phyloP scores from a whole-genome alignment of 1,140 invertebrate species.

The Drosophila pachea region DNA sequence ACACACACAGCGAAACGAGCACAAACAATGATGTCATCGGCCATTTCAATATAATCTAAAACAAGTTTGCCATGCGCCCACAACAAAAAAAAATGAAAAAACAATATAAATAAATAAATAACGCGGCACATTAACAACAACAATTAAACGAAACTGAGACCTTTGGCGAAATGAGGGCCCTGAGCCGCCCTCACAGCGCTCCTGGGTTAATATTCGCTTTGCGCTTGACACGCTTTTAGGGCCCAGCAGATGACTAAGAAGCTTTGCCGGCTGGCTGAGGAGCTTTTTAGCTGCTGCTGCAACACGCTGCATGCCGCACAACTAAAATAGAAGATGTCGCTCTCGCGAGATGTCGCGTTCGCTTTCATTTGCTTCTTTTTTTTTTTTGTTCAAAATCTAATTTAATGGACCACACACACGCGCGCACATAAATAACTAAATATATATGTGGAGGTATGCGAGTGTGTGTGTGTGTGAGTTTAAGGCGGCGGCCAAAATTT shows the following conservation, averaged over 20 bases:
- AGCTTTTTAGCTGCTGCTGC: conserved; percentile 31
- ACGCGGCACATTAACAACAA: conserved; percentile 24
- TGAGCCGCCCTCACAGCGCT: conserved; percentile 12
- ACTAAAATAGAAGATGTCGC: conserved; percentile 47
- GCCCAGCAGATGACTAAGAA: conserved; percentile 30
- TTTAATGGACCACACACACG: conserved; percentile 30
- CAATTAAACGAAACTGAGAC: conserved; percentile 30
- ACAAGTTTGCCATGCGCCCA: conserved; percentile 58
- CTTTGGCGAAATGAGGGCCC: conserved; percentile 21
- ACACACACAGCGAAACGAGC: conserved; percentile 42
- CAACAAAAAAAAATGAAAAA: conserved; percentile 28
- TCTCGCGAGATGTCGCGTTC: conserved; percentile 30
- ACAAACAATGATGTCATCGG: conserved; percentile 74
- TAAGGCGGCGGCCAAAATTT: conserved; percentile 31
- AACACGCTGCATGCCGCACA: conserved; percentile 41
- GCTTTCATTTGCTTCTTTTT: conserved; percentile 25
- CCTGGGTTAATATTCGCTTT: conserved; percentile 23
- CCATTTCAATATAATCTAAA: conserved; percentile 63
- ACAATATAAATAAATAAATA: not conserved
- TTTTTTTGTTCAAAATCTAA: conserved; percentile 23
- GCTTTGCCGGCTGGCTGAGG: conserved; percentile 20
- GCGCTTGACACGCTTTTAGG: conserved; percentile 53
- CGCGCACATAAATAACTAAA: conserved; percentile 21
- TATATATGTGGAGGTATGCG: conserved; percentile 13
- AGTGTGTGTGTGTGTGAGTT: conserved; percentile 9